Percentiles rank a stretch among this genome's conserved stretches.
Evolutionary conservation across 2,113 vertebrate species (phyloP).

Genomic region (Nannospalax galili): DNA sequence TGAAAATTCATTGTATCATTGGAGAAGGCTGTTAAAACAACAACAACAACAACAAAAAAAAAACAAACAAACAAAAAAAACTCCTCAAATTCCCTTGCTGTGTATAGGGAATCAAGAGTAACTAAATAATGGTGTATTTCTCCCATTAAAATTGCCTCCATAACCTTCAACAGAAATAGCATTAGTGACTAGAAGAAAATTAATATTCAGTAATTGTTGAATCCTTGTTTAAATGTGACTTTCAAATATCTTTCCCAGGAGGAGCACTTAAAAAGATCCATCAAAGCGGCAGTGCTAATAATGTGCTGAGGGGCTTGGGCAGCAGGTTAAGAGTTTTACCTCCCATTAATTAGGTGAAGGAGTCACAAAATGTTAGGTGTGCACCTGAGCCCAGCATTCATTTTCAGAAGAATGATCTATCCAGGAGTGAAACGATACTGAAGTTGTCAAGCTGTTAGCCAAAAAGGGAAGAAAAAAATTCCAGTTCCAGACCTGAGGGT

Average conservation of each 20-base stretch:
- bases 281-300: constrained; percentile 74
- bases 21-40: constrained; percentile 49
- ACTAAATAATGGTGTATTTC: constrained; percentile 74
- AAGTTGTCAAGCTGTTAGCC: constrained; percentile 24
- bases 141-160: constrained; percentile 68
- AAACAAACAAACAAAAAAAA: too few relatives aligned
- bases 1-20: constrained; percentile 60
- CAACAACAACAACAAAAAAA: too few relatives aligned
- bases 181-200: constrained; percentile 72
- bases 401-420: constrained; percentile 38
- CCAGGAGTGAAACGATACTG: constrained; percentile 20
- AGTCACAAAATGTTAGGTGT: constrained; percentile 60
- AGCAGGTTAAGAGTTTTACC: constrained; percentile 76
- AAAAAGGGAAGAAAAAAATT: neutral
- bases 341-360: constrained; percentile 72
- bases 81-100: neutral
- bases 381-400: constrained; percentile 46
- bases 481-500: neutral
- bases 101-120: constrained; percentile 51
- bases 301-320: constrained; percentile 69
- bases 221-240: constrained; percentile 83
- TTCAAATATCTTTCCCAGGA: constrained; percentile 81
- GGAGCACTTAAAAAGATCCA: constrained; percentile 76
- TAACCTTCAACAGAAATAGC: constrained; percentile 77
- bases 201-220: constrained; percentile 78